phyloP scores from a whole-genome alignment of 2,888 invertebrate genomes.

The Leptinotarsa tumamoca region DNA sequence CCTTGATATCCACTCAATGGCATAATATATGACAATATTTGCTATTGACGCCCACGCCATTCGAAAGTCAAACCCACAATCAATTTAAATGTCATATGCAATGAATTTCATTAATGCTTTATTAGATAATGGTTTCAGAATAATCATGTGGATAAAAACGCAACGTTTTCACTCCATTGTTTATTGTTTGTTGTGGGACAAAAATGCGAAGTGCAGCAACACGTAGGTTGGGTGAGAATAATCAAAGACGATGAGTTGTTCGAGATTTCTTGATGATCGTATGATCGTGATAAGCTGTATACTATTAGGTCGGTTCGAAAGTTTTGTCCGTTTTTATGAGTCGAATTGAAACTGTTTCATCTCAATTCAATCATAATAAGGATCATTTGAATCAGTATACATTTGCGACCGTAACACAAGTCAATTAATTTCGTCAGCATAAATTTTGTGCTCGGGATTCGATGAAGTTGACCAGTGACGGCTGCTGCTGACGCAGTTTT shows the following conservation, averaged over 20 bases:
- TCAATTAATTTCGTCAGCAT: no score
- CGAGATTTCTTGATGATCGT: background rate
- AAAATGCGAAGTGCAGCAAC: constrained; percentile 15
- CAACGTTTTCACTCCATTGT: constrained; percentile 20
- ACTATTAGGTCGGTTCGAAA: background rate
- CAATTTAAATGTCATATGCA: constrained; percentile 22
- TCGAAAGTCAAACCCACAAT: constrained; percentile 8
- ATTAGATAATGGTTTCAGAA: constrained; percentile 20
- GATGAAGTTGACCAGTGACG: no score
- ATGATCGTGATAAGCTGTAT: background rate
- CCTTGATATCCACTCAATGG: background rate
- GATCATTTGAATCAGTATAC: no score
- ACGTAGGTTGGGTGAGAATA: background rate
- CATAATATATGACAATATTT: background rate
- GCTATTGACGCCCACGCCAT: background rate
- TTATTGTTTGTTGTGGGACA: constrained; percentile 19
- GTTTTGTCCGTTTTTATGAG: no score
- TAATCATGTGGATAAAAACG: constrained; percentile 20
- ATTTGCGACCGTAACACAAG: no score
- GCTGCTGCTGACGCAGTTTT: no score
- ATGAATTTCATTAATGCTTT: constrained; percentile 17
- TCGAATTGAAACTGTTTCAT: no score
- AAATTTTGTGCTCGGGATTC: no score
- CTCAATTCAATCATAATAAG: no score
- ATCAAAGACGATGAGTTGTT: background rate